Conservation (phyloP, 2,113 vertebrate genomes). For the Noturus placidus region DNA sequence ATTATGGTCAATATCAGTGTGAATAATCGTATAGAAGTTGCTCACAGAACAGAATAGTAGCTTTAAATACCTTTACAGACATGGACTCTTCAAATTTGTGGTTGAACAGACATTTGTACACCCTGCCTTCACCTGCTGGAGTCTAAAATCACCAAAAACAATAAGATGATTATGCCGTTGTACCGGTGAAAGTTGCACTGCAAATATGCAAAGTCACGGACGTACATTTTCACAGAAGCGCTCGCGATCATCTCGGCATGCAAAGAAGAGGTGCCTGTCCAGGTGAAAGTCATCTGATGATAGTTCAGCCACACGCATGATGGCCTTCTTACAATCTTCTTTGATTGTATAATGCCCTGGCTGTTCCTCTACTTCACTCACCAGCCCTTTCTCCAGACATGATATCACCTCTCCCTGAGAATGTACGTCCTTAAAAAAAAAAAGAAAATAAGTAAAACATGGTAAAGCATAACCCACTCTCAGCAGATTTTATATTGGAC, state of each 20-base stretch:
- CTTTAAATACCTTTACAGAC: constrained; percentile 82
- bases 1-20: not conserved
- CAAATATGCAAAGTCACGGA: not conserved
- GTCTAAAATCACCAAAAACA: constrained; percentile 71
- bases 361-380: constrained; percentile 84
- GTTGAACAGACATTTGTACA: constrained; percentile 98
- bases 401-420: constrained; percentile 95
- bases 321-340: constrained; percentile 90
- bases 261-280: constrained; percentile 91
- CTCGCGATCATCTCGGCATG: constrained; percentile 92
- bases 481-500: not conserved
- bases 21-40: not conserved
- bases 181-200: not conserved
- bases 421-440: constrained; percentile 81
- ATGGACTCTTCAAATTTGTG: constrained; percentile 99
- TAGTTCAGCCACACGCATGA: constrained; percentile 93
- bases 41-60: not conserved
- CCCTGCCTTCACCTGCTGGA: constrained; percentile 90
- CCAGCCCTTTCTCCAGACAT: constrained; percentile 91
- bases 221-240: constrained; percentile 94
- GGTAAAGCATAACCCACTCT: not conserved
- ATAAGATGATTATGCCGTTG: not conserved
- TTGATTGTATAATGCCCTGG: constrained; percentile 74
- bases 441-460: not conserved
- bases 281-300: constrained; percentile 95